Evolutionary conservation across 2,888 invertebrate genomes (phyloP), one percentile per base, ranked within the genome.

Genomic region (Eupithecia dodoneata): DNA sequence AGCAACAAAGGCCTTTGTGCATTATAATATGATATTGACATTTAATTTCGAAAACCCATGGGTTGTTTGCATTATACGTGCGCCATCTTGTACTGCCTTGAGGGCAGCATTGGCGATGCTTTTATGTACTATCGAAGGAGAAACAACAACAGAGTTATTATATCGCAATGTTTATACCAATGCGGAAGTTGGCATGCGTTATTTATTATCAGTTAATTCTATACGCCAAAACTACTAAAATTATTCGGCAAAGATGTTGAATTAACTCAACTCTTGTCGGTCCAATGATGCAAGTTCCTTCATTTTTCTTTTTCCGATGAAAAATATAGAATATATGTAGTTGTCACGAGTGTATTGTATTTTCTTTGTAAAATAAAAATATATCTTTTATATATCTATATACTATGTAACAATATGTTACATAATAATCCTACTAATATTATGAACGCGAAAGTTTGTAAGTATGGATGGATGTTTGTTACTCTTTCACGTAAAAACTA

Each of bases 1-100:
- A 7, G 41, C 66, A 66, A 66, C 59, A 66, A 66, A 41, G 42
- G 42, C 66, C 66, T 66, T 42, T 66, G 41, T 66, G 66, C 3
- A 10, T 66, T 66, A 66, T 18, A 12, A 66, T 18, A 12, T 52
- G 52, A 42, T 66, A 18, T 63, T 63, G 30, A 66, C 42, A 41
- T 66, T 13, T 66, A 42, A 65, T 13, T 15, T 42, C 66, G 15
- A 42, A 42, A 42, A 42, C 42, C 42, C 66, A 42, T 66, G 7
- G 42, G 66, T 6, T 66, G 66, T 42, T 66, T 42, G 15, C 66
- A 66, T 5, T 66, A 66, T 15, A 63, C 63, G 66, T 66, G 15
- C 42, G 66, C 42, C 66, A 66, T 42, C 15, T 66, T 2, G 42
- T 5, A 66, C 42, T 42, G 13, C 15, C 66, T 42, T 66, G 42